phyloP scores from a whole-genome alignment of 2,797 vertebrate genomes.

The Coccyzus lansbergi region DNA sequence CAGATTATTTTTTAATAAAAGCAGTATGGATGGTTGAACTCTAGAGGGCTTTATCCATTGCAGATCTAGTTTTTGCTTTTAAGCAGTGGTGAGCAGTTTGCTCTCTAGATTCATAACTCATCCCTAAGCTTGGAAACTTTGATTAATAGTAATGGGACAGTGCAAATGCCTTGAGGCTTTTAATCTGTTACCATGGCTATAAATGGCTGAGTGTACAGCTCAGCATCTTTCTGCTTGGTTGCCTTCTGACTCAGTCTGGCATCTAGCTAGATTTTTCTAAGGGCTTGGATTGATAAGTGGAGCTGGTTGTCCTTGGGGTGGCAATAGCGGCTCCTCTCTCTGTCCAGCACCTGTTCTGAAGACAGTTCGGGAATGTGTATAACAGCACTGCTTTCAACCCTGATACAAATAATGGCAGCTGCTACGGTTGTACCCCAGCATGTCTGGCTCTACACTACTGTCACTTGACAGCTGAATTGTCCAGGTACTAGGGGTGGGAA shows the following conservation, averaged over 20 bases:
- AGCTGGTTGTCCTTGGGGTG: background rate
- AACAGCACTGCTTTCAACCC: background rate
- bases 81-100: background rate
- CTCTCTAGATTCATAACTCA: background rate
- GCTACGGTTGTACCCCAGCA: background rate
- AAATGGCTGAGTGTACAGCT: background rate
- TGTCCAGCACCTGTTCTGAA: background rate
- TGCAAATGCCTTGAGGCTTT: background rate
- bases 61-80: background rate
- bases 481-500: background rate
- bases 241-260: background rate
- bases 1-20: background rate
- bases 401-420: fast-evolving
- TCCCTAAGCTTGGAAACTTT: background rate
- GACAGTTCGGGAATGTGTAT: background rate
- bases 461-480: background rate
- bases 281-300: background rate
- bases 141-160: background rate
- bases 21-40: background rate
- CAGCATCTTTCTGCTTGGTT: background rate
- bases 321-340: background rate
- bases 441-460: background rate
- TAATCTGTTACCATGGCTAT: background rate
- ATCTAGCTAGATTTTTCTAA: background rate
- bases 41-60: constrained; percentile 31